Evolutionary conservation across 2,113 vertebrate genomes (phyloP).

Genomic region (Cyprinodon tularosa): DNA sequence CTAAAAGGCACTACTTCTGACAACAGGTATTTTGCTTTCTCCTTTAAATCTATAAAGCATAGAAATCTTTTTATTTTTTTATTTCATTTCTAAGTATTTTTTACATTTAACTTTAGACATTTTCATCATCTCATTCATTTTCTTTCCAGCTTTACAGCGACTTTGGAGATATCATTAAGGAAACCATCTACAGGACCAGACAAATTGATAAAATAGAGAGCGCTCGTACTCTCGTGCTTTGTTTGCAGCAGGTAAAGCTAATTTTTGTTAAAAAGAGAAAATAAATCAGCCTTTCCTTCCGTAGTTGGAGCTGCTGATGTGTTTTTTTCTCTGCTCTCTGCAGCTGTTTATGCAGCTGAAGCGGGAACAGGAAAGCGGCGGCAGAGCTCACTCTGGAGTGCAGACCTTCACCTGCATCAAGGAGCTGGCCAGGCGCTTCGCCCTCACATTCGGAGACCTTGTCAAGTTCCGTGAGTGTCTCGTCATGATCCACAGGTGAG

Average conservation of each 20-base stretch:
- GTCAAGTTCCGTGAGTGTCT: constrained; percentile 89
- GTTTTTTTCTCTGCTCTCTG: constrained; percentile 1
- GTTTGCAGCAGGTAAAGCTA: constrained; percentile 86
- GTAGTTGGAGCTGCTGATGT: neutral
- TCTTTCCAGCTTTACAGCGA: constrained; percentile 82
- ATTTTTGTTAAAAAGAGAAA: neutral
- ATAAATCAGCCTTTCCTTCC: neutral
- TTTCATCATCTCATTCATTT: neutral
- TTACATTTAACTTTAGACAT: neutral
- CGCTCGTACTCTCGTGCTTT: constrained; percentile 84
- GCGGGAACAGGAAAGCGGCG: constrained; percentile 77
- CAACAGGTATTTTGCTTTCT: no score
- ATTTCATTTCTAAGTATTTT: neutral
- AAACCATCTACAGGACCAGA: constrained; percentile 83
- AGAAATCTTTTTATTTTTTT: no score
- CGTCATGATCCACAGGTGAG: constrained; percentile 91
- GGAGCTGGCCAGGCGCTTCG: constrained; percentile 89
- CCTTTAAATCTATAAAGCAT: no score
- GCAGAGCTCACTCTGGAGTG: constrained; percentile 68
- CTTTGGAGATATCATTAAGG: constrained; percentile 93
- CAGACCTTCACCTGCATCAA: constrained; percentile 89
- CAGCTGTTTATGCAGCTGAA: constrained; percentile 84
- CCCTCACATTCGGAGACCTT: constrained; percentile 89
- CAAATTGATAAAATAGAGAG: constrained; percentile 86
- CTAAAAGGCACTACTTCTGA: no score